Evolutionary conservation across 2,888 invertebrate species (phyloP).

Genomic region (Ethmia dodecea): DNA sequence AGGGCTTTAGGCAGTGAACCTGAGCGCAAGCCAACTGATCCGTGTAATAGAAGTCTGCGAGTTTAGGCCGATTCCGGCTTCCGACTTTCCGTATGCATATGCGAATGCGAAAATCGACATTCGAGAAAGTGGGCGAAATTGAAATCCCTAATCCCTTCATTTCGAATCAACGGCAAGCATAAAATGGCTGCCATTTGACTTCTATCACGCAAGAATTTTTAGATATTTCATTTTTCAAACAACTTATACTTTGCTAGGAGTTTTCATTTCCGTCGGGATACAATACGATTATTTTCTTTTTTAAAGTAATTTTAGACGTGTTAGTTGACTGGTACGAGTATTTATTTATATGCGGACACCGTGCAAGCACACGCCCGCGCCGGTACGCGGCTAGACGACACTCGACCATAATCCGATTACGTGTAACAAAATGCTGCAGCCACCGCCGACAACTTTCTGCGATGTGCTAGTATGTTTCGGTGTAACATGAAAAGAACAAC

Average conservation of each 20-base stretch:
- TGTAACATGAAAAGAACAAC: too few relatives aligned
- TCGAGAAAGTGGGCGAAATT: slow-evolving; percentile 9
- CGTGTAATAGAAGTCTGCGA: slow-evolving; percentile 66
- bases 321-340: slow-evolving; percentile 41
- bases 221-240: too few relatives aligned
- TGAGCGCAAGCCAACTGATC: slow-evolving; percentile 56
- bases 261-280: too few relatives aligned
- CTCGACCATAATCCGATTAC: slow-evolving; percentile 66
- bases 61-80: slow-evolving; percentile 35
- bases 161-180: too few relatives aligned
- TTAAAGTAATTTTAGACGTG: slow-evolving; percentile 23
- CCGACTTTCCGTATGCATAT: slow-evolving; percentile 38
- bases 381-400: slow-evolving; percentile 39
- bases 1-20: slow-evolving; percentile 53
- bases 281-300: too few relatives aligned
- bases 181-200: too few relatives aligned
- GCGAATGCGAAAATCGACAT: slow-evolving; percentile 21
- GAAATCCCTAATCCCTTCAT: background rate
- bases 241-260: too few relatives aligned
- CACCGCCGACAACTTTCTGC: background rate
- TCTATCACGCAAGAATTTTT: too few relatives aligned
- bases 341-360: slow-evolving; percentile 52
- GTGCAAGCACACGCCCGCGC: slow-evolving; percentile 46
- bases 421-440: slow-evolving; percentile 66
- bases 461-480: too few relatives aligned